Percentiles rank a stretch among this genome's conserved stretches.
These are phyloP conservation scores for Trichosurus vulpecula DNA, from an alignment of 2,797 vertebrate species.

Conservation along the genomic window DNA sequence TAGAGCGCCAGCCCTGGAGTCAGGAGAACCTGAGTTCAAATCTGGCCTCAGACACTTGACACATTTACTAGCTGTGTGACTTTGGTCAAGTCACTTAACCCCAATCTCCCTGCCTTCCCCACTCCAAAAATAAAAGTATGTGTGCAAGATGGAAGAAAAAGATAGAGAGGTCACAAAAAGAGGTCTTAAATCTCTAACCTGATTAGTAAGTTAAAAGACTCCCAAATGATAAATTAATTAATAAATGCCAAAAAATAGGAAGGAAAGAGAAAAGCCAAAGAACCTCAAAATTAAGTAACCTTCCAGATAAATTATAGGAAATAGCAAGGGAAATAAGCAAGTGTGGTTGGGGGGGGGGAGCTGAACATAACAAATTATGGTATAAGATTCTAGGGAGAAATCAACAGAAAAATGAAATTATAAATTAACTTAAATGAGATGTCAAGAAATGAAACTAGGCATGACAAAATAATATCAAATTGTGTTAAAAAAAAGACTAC, in stretches of 20 bases:
- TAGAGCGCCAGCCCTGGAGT: too few species aligned
- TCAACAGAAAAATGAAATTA: not conserved
- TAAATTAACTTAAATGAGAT: not conserved
- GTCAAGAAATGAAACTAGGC: not conserved
- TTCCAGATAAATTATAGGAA: not conserved
- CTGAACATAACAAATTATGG: not conserved
- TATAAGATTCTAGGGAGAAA: not conserved
- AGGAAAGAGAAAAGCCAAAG: not conserved
- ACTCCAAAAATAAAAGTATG: not conserved
- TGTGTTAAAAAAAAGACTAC: not conserved
- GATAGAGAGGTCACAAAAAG: not conserved
- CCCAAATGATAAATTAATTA: not conserved
- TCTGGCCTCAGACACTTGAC: too few species aligned
- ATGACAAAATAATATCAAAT: not conserved
- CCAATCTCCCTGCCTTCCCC: too few species aligned
- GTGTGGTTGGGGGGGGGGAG: accelerated
- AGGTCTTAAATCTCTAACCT: not conserved
- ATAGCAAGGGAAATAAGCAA: not conserved
- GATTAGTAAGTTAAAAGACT: not conserved
- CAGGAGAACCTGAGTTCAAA: too few species aligned
- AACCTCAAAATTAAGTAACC: not conserved
- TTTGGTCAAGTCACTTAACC: too few species aligned
- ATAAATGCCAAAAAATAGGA: not conserved
- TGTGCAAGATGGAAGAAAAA: not conserved
- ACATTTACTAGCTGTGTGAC: too few species aligned